phyloP scores from a whole-genome alignment of 1,140 invertebrate genomes.

The Heliothis virescens region DNA sequence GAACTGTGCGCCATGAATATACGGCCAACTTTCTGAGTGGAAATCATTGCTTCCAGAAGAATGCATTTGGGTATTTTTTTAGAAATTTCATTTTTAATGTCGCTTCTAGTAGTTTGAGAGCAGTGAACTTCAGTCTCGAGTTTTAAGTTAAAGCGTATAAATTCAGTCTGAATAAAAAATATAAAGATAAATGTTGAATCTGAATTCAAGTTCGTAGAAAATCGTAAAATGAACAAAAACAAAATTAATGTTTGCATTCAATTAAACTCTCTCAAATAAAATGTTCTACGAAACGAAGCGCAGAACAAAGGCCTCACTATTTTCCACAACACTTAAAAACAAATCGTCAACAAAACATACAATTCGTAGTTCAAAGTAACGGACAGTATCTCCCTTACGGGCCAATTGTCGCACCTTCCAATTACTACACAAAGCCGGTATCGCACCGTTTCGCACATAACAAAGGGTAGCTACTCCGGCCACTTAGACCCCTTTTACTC shows the following conservation, averaged over 20 bases:
- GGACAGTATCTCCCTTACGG: constrained; percentile 68
- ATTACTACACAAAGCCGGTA: constrained; percentile 64
- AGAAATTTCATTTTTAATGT: constrained; percentile 61
- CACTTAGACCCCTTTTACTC: constrained; percentile 66
- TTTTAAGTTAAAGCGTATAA: constrained; percentile 28
- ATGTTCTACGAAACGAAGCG: background rate
- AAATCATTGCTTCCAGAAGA: constrained; percentile 68
- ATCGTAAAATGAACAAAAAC: no score
- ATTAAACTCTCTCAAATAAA: background rate
- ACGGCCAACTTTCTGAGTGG: constrained; percentile 78
- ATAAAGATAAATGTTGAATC: background rate
- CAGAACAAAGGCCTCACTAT: background rate
- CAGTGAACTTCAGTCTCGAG: constrained; percentile 49
- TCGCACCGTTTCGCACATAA: constrained; percentile 63
- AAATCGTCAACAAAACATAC: constrained; percentile 48
- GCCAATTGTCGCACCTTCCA: constrained; percentile 69
- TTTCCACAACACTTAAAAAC: constrained; percentile 32
- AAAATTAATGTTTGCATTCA: no score
- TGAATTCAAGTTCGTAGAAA: no score
- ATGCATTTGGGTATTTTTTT: constrained; percentile 49
- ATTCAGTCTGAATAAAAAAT: constrained; percentile 28
- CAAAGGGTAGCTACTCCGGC: constrained; percentile 67
- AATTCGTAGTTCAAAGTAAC: constrained; percentile 59
- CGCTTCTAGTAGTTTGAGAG: background rate
- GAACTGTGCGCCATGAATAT: constrained; percentile 79